Conservation (phyloP, 2,797 vertebrate species). For the Gouania willdenowi region DNA sequence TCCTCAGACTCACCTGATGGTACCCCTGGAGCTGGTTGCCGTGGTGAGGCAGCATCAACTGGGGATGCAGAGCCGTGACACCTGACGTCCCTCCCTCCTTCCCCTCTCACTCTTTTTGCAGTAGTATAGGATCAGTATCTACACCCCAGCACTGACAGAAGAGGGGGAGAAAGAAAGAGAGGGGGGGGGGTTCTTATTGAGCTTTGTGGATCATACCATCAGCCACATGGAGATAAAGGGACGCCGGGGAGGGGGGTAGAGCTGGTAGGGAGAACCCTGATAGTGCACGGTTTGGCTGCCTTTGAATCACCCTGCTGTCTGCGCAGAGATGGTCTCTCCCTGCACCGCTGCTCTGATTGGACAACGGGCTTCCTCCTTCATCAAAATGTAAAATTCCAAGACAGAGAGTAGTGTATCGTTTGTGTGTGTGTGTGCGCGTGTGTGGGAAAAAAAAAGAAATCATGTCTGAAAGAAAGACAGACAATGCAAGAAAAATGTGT, state of each 20-base stretch:
- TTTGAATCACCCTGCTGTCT: constrained; percentile 53
- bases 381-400: constrained; percentile 79
- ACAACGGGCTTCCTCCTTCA: constrained; percentile 66
- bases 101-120: constrained; percentile 49
- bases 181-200: constrained; percentile 76
- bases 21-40: constrained; percentile 54
- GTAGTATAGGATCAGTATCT: constrained; percentile 69
- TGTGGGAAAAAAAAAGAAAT: constrained; percentile 40
- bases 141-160: constrained; percentile 74
- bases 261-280: constrained; percentile 7
- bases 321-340: constrained; percentile 57
- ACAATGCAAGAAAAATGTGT: constrained; percentile 44
- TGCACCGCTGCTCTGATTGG: constrained; percentile 58
- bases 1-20: constrained; percentile 71
- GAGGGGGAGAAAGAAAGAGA: constrained; percentile 68
- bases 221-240: constrained; percentile 30
- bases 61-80: constrained; percentile 63
- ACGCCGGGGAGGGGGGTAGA: constrained; percentile 14
- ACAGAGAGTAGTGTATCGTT: constrained; percentile 66
- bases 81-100: constrained; percentile 65
- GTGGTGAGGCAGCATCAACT: constrained; percentile 63
- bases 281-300: background rate
- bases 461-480: constrained; percentile 44
- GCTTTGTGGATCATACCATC: constrained; percentile 61
- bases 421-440: constrained; percentile 27